phyloP scores from a whole-genome alignment of 2,888 invertebrate species.

The Papilio protenor region DNA sequence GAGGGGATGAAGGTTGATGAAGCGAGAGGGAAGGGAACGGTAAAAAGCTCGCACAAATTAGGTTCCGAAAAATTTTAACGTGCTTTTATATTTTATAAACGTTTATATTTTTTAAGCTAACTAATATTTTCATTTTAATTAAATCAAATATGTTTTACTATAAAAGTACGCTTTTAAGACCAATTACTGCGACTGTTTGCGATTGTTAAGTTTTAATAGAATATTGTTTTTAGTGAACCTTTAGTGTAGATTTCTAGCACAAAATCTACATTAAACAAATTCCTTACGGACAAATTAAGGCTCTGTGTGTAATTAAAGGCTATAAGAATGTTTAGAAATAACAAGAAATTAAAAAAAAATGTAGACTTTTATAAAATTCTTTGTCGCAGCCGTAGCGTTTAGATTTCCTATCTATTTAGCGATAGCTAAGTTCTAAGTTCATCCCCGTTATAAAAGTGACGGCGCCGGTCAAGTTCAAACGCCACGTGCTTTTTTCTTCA shows the following conservation, averaged over 20 bases:
- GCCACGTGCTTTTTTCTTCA: conserved; percentile 49
- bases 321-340: not conserved
- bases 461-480: conserved; percentile 59
- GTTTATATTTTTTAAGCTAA: conserved; percentile 14
- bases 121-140: not conserved
- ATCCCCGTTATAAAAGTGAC: conserved; percentile 44
- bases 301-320: not conserved
- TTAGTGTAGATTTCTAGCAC: not conserved
- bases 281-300: not conserved
- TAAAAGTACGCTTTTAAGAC: not conserved
- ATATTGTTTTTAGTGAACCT: not conserved
- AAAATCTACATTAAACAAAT: not conserved
- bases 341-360: no score
- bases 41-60: conserved; percentile 27
- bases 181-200: no score
- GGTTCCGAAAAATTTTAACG: conserved; percentile 7
- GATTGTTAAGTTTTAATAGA: no score
- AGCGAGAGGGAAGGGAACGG: conserved; percentile 18
- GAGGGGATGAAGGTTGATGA: conserved; percentile 34
- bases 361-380: not conserved
- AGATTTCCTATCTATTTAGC: not conserved
- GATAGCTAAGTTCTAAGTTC: conserved; percentile 42
- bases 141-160: not conserved
- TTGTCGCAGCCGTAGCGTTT: not conserved
- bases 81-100: conserved; percentile 16